Conservation (phyloP, 2,797 vertebrate species). For the Florisuga fusca region DNA sequence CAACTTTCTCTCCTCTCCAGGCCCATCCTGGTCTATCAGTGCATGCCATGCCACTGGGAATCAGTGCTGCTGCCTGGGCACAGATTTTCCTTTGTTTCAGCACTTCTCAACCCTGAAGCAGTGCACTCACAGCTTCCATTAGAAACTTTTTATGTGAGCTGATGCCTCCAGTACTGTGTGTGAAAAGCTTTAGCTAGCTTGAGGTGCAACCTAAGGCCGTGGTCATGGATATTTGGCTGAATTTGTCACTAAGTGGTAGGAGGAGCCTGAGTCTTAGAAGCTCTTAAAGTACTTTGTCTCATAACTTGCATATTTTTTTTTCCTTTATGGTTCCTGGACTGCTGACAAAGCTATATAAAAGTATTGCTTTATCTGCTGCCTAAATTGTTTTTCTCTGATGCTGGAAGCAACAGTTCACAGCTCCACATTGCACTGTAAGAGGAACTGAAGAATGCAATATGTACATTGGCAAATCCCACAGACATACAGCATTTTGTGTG, state of each 20-base stretch:
- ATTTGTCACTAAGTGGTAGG: background rate
- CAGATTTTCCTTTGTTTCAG: slow-evolving; percentile 62
- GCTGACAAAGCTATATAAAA: background rate
- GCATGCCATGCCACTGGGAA: slow-evolving; percentile 29
- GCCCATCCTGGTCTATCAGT: background rate
- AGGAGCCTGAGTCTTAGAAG: background rate
- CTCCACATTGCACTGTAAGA: background rate
- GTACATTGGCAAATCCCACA: background rate
- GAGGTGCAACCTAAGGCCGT: background rate
- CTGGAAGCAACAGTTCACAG: background rate
- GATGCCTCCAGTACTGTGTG: background rate
- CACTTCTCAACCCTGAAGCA: slow-evolving; percentile 49
- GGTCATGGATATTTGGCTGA: background rate
- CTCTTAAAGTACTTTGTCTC: background rate
- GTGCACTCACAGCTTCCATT: slow-evolving; percentile 30
- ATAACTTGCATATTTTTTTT: background rate
- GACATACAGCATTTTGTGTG: background rate
- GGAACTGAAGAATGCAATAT: background rate
- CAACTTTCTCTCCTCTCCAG: background rate
- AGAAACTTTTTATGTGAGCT: background rate
- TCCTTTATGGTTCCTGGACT: background rate
- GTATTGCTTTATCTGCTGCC: background rate
- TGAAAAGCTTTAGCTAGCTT: slow-evolving; percentile 9
- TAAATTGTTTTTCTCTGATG: background rate
- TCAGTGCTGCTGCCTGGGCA: slow-evolving; percentile 37